Base-by-base conservation (phyloP, 1,140 invertebrate species). In the Pteromalus puparum region DNA sequence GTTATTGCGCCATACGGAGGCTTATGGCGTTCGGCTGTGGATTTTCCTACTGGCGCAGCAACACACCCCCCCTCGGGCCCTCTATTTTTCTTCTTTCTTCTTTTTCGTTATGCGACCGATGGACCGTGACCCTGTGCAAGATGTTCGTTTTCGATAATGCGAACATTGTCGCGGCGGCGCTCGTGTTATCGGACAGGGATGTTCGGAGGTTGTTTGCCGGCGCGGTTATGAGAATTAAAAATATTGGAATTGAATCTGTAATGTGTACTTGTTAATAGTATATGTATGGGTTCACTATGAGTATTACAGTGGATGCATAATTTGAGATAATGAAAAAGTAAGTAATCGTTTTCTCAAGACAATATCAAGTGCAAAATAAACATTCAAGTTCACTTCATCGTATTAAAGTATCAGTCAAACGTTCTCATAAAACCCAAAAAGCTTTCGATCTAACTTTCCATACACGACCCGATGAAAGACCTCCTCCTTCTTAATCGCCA, bases 1-100 rank as follows among this genome's bases (percentile, higher is more conserved):
- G 87, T 90, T 90, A 90, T 90, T 90, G 89, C 86, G 30, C 80
- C 84, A 86, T 86, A 88, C 82, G 34, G 30, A 74, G 86, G 87
- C 86, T 90, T 88, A 89, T 87, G 82, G 79, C 83, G 89, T 83
- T 85, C 80, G 87, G 75, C 26, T 77, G 73, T 46, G 30, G 30
- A 42, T 75, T 75, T n/a, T 75, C 73, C 30, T 24, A 75, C 73
- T 24, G 21, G 21, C 21, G 53, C 68, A 34, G n/a, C n/a, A n/a
- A n/a, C n/a, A 28, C 68, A 70, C 24, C 10, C 68, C 13, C 68
- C 21, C 72, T 38, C 18, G 53, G 18, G 18, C 21, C 21, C 21
- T 73, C 12, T 34, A 13, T 73, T 73, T 84, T 81, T 90, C 85
- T 86, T 85, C 67, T 82, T 12, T 77, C 0, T 42, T 13, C 70